Evolutionary conservation across 2,888 invertebrate genomes (phyloP), one percentile per base, ranked within the genome.

Genomic region (Meghimatium bilineatum): DNA sequence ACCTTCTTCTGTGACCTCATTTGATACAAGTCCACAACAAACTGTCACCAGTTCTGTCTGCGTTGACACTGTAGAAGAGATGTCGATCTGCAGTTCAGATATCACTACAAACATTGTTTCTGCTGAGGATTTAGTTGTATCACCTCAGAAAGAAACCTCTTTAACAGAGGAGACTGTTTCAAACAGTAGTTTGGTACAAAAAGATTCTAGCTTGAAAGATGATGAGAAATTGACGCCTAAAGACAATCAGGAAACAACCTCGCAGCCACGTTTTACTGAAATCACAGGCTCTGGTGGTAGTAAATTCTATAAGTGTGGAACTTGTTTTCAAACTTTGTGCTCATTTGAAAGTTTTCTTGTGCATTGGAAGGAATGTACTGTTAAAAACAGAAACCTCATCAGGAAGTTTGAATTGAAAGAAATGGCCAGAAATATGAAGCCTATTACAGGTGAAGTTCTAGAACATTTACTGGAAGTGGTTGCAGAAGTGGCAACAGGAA

Each of bases 251-350:
- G 32, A 71, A 77, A n/a, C 36, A n/a, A 14, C 76, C 26, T 82
- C 83, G 29, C 44, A 69, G n/a, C 86, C 86, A 29, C 79, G 74
- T 20, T 87, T 78, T 63, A 75, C 85, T 38, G 86, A 87, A 74
- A 72, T 87, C 56, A 81, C 82, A n/a, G 86, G 87, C 29, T 87
- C 87, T 38, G 81, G 85, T 67, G 87, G 87, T 17, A 79, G 86
- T 44, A 86, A 82, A 69, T 87, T 87, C 56, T 86, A 83, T 63
- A 86, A 83, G 69, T 87, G 87, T 82, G 34, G 78, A 23, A 63
- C 76, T 63, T 87, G 87, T 71, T 82, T 80, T 34, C 87, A 87
- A 60, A 87, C 87, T 56, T 63, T 87, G n/a, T 87, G 87, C 56
- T 87, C 87, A 12, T 17, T 82, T 17, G 85, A 84, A 72, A 86